Evolutionary conservation across 2,113 vertebrate species (phyloP), one percentile per base, ranked within the genome.

Genomic region (Panthera leo): DNA sequence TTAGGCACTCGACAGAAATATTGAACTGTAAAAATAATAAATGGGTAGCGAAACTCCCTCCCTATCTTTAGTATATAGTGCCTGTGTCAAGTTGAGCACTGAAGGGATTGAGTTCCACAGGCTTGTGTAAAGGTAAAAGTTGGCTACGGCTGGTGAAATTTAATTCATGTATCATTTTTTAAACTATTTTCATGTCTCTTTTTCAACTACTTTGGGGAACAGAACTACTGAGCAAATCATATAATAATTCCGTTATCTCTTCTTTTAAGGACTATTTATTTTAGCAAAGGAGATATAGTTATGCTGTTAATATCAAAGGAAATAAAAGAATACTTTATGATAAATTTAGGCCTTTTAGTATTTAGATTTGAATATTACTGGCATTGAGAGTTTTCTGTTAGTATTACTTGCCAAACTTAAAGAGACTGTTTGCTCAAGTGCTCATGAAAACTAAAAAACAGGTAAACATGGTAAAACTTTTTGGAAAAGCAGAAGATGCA

Each of bases 11-110:
- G 21, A 89, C 93, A 95, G 95, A 98, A 97, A 98, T 97, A 97
- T 85, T 97, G 94, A 92, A 82, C 86, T 95, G 73, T 97, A 95
- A 95, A 98, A 98, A 97, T 97, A 91, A 98, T 96, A 90, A 92
- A 98, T 97, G 89, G 55, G 79, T 51, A 83, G 42, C 58, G 55
- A 97, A 97, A 94, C 36, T 87, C 80, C 73, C 95, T 96, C 42
- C 58, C 36, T 94, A 67, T 91, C 91, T 78, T 96, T 90, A 87
- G 73, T 94, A 75, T 91, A 92, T 85, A 92, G 58, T 78, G 13
- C 63, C 68, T 86, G 29, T 93, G 85, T 91, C 86, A 92, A 84
- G 29, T 34, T 51, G 45, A 97, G 51, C 67, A 83, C 55, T 71
- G 48, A 93, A 68, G 58, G n/a, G 42, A 83, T 84, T 7, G 23